Conservation (phyloP, 2,113 vertebrate genomes). For the Takifugu bimaculatus region DNA sequence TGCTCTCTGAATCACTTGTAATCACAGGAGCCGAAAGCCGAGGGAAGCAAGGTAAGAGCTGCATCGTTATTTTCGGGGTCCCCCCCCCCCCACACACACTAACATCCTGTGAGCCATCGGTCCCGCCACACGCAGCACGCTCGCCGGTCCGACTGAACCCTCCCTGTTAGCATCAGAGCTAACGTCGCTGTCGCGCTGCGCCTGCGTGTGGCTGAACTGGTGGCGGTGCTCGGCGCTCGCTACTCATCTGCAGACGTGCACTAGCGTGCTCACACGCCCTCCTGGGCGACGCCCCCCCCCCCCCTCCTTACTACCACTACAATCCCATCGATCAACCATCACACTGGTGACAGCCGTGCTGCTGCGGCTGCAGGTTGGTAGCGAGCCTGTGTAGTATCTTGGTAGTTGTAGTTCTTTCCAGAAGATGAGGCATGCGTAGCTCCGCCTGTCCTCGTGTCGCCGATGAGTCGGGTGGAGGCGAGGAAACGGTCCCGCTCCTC, state of each 20-base stretch:
- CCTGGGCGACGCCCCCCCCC: too few species aligned
- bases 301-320: too few species aligned
- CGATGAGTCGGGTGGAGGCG: constrained; percentile 6
- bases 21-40: constrained; percentile 79
- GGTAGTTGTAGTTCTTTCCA: constrained; percentile 49
- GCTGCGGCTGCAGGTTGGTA: constrained; percentile 58
- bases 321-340: too few species aligned
- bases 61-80: constrained; percentile 44
- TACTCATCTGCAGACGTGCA: too few species aligned
- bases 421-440: constrained; percentile 47
- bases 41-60: constrained; percentile 78
- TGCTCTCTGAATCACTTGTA: constrained; percentile 81
- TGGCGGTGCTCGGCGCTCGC: too few species aligned
- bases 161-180: constrained; percentile 11
- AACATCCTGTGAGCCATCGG: constrained; percentile 47
- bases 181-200: too few species aligned
- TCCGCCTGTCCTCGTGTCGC: constrained; percentile 10
- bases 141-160: constrained; percentile 57
- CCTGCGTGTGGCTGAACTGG: too few species aligned
- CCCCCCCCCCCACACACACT: constrained; percentile 42
- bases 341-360: constrained; percentile 22
- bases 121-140: constrained; percentile 49
- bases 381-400: constrained; percentile 52
- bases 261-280: too few species aligned
- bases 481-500: not conserved